Conservation (phyloP, 2,888 invertebrate genomes). For the Thecocarcelia acutangulata region DNA sequence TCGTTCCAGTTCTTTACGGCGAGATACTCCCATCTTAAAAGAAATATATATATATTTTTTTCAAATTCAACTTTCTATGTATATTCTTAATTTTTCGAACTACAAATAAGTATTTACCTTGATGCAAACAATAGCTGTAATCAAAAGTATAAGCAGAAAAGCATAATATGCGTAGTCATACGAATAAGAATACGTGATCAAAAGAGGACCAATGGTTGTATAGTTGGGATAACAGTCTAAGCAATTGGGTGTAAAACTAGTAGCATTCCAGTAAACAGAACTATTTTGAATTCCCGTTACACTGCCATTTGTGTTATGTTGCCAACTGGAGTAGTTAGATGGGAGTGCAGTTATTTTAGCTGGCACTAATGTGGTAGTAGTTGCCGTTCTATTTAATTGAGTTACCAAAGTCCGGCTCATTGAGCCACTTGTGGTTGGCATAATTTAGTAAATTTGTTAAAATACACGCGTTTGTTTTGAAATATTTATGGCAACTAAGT, state of each 20-base stretch:
- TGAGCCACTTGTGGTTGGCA: not conserved
- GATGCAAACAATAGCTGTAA: slow-evolving; percentile 37
- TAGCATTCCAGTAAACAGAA: slow-evolving; percentile 15
- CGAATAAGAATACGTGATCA: slow-evolving; percentile 29
- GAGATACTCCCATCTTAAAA: slow-evolving; percentile 47
- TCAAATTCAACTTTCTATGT: not conserved
- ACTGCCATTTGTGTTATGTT: slow-evolving; percentile 2
- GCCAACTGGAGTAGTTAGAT: not conserved
- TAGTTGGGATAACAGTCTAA: slow-evolving; percentile 10
- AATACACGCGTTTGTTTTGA: slow-evolving; percentile 37
- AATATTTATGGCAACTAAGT: slow-evolving; percentile 57
- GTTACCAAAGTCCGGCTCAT: slow-evolving; percentile 11
- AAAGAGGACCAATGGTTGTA: slow-evolving; percentile 19
- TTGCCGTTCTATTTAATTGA: slow-evolving; percentile 16
- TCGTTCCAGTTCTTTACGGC: slow-evolving; percentile 27
- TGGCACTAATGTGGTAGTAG: slow-evolving; percentile 11
- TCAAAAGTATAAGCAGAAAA: slow-evolving; percentile 39
- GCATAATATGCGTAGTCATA: slow-evolving; percentile 41
- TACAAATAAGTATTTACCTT: slow-evolving; percentile 55
- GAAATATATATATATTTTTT: not conserved
- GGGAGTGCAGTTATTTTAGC: slow-evolving; percentile 4
- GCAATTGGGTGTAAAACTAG: slow-evolving; percentile 19
- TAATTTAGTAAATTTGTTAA: slow-evolving; percentile 5
- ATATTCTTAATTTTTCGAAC: not conserved
- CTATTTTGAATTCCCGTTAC: slow-evolving; percentile 1